Base-by-base conservation (phyloP, 2,113 vertebrate genomes). In the Silurus glanis region DNA sequence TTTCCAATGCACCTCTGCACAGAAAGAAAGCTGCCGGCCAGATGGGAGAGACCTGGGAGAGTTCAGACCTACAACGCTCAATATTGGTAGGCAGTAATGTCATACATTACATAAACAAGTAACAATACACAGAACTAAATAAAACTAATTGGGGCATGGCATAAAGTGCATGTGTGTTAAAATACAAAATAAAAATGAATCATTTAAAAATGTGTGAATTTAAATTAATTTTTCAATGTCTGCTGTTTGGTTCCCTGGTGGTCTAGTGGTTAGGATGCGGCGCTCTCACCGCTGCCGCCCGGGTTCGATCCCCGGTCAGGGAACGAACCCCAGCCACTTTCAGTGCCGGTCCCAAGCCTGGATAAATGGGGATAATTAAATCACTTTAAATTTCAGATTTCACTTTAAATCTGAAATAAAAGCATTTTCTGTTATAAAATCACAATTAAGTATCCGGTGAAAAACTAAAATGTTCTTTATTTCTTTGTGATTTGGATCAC, bases 1-100 rank as follows among this genome's bases (percentile, higher is more conserved):
- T 66, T 10, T 47, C 21, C 21, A 10, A 78, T 62, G 28, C 4
- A 25, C 28, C 25, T 72, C 64, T 86, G 25, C 91, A 85, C 91
- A 99, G 98, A 99, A 98, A 92, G 97, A 99, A 91, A 98, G 98
- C 92, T 99, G 98, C 90, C 95, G 97, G 25, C 96, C 97, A 0
- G 97, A 99, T 93, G 98, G 98, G 90, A 95, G 98, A 85, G 97
- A 97, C 86, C 91, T 99, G 87, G 95, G 94, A 81, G 97, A 99
- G 90, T 99, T 98, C 93, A 96, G 98, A 93, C 94, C 96, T 76
- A 99, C 98, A 10, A 98, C 97, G n/a, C 92, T 99, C 85, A 99
- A 99, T 89, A 95, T 99, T 90, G 98, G 98, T 97, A 89, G 96
- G 94, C 16, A 49, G 92, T 37, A 53, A 71, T 16, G 16, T 76